These are phyloP conservation scores for Aurelia aurita DNA, from an alignment of 30 jellyfish, hydroid and myxozoan species.

Conservation along the genomic window DNA sequence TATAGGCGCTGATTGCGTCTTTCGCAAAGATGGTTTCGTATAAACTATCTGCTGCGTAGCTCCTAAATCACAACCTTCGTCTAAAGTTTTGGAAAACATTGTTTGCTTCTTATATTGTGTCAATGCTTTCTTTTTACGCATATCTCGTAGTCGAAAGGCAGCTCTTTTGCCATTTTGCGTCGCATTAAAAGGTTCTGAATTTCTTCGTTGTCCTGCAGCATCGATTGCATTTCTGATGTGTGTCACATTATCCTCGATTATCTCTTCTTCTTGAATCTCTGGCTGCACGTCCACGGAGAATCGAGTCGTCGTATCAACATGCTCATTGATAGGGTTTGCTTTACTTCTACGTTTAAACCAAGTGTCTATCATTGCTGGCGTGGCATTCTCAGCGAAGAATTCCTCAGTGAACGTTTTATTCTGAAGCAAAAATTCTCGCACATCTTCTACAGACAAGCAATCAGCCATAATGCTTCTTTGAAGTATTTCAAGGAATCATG, in stretches of 20 bases:
- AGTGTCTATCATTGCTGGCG: conserved; percentile 55
- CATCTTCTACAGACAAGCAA: conserved; percentile 31
- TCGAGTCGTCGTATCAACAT: not conserved
- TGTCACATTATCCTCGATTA: conserved; percentile 6
- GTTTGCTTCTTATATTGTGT: conserved; percentile 11
- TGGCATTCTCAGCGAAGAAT: conserved; percentile 68
- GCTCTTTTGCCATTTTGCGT: conserved; percentile 32
- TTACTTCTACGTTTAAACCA: conserved; percentile 72
- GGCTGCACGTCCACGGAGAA: conserved; percentile 38
- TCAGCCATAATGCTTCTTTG: conserved; percentile 1
- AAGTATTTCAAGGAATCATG: not conserved
- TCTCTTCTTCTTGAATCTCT: conserved; percentile 53
- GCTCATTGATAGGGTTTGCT: conserved; percentile 5
- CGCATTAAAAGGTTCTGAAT: conserved; percentile 54
- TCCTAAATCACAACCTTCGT: conserved; percentile 4
- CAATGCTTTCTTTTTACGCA: conserved; percentile 59
- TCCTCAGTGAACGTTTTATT: conserved; percentile 71
- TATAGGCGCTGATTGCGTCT: conserved; percentile 84
- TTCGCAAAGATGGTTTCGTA: conserved; percentile 58
- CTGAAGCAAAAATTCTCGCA: conserved; percentile 36
- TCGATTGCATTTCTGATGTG: not conserved
- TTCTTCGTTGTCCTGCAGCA: conserved; percentile 16
- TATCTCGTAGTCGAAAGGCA: conserved; percentile 56
- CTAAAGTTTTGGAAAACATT: conserved; percentile 2
- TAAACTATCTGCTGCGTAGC: conserved; percentile 3